phyloP scores from a whole-genome alignment of 1,140 invertebrate genomes.

The Nixonia krombeini region DNA sequence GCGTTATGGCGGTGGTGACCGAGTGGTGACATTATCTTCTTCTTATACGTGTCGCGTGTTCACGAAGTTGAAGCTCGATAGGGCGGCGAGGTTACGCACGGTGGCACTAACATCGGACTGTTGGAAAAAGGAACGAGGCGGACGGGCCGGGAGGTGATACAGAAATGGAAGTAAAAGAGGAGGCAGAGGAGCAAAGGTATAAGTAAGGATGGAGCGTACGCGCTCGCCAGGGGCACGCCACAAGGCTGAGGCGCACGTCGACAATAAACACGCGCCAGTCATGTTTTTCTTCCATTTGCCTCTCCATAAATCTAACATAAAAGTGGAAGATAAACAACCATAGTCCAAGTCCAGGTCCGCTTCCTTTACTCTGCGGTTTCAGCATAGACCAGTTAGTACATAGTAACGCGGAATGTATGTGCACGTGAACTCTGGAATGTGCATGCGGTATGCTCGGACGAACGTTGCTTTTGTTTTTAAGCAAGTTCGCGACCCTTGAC shows the following conservation, averaged over 20 bases:
- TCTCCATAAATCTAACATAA: slow-evolving; percentile 66
- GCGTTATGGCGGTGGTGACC: slow-evolving; percentile 36
- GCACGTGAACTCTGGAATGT: slow-evolving; percentile 31
- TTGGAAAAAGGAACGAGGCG: slow-evolving; percentile 6
- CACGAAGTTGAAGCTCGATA: slow-evolving; percentile 19
- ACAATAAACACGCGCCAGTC: slow-evolving; percentile 66
- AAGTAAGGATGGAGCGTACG: not conserved
- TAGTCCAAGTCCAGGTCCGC: slow-evolving; percentile 28
- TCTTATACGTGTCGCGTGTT: slow-evolving; percentile 47
- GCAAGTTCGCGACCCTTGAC: slow-evolving; percentile 32
- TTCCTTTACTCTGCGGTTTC: slow-evolving; percentile 28
- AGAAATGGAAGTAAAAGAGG: slow-evolving; percentile 26
- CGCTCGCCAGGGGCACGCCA: not conserved
- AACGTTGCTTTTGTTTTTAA: slow-evolving; percentile 36
- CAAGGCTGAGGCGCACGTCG: slow-evolving; percentile 46
- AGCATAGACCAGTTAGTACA: slow-evolving; percentile 24
- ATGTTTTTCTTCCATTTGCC: slow-evolving; percentile 68
- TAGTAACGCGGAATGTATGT: slow-evolving; percentile 18
- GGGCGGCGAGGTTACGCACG: slow-evolving; percentile 16
- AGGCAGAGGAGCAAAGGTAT: not conserved
- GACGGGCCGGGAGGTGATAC: slow-evolving; percentile 32
- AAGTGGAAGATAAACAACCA: slow-evolving; percentile 48
- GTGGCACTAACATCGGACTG: not conserved
- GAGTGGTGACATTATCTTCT: too few relatives aligned
- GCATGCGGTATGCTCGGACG: slow-evolving; percentile 18